A percentile compares a stretch with the other conserved stretches of the same genome.
phyloP scores from a whole-genome alignment of 2,888 invertebrate species.

The Hololepta plana region DNA sequence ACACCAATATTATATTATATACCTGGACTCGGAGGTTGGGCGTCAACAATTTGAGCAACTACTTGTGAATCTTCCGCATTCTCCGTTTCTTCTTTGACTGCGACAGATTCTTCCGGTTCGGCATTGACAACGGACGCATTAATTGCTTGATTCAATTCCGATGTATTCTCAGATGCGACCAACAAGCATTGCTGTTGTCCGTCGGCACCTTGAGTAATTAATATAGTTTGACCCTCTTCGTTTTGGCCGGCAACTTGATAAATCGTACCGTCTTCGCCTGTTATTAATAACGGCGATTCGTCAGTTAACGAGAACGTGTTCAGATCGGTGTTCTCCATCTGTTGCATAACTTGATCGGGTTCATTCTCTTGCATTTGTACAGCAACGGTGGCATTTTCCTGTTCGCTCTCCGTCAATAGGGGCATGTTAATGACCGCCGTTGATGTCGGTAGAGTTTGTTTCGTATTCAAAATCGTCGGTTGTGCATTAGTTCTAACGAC shows the following conservation, averaged over 20 bases:
- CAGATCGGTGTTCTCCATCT: no score
- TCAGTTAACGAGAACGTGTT: no score
- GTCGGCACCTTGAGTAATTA: conserved; percentile 52
- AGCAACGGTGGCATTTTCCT: conserved; percentile 22
- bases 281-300: conserved; percentile 48
- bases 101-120: conserved; percentile 34
- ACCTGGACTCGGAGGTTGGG: conserved; percentile 72
- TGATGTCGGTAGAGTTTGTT: conserved; percentile 1
- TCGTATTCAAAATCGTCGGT: conserved; percentile 2
- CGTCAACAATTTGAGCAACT: conserved; percentile 71
- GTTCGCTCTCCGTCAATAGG: conserved; percentile 16
- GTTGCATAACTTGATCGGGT: no score
- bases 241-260: conserved; percentile 59
- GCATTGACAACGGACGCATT: conserved; percentile 10
- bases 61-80: conserved; percentile 44
- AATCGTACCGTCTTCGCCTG: conserved; percentile 68
- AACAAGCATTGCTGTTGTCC: conserved; percentile 56
- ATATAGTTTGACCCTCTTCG: conserved; percentile 55
- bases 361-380: no score
- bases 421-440: conserved; percentile 24
- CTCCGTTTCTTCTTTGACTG: conserved; percentile 25
- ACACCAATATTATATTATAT: conserved; percentile 13
- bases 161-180: conserved; percentile 40
- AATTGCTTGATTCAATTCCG: conserved; percentile 25
- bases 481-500: neutral